Base-by-base conservation (phyloP, 37 sponge, comb jelly and placozoan species). In the Cliona cf. orientalis region DNA sequence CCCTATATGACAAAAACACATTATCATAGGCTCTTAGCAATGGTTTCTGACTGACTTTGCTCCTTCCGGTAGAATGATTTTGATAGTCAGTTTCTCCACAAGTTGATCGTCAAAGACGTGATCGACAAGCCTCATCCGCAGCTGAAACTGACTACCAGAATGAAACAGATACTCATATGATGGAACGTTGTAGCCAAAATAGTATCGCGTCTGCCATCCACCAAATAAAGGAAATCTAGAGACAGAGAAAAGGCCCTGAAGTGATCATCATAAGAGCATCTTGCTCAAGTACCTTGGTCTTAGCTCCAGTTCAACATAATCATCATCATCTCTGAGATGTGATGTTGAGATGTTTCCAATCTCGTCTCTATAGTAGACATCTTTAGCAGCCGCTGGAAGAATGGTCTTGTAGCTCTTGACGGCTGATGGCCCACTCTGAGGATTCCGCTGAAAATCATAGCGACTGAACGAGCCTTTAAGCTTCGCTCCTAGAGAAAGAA, bases 271-370 rank as follows among this genome's bases (percentile, higher is more conserved):
- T 11, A 9, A 25, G 17, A 44, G 46, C 28, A 33, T 6, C 23
- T 21, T 71, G 9, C 71, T 46, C 55, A 42, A 72, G 17, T 39
- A 75, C 82, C 84, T 80, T 3, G 93, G 96, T 44, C 94, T 67
- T 1, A 98, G 63, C 62, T 93, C 94, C 59, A 98, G 74, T 43
- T 93, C 94, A 7, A 91, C 91, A 19, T 87, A 87, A 23, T 98
- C 99, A 5, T 92, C 92, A 39, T 84, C 83, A 46, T 89, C 90
- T 56, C 88, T 68, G 49, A 93, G 69, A 76, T 98, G 82, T 19
- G 88, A 85, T 29, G 99, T 98, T 23, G 99, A 98, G 21, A 98
- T 98, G 86, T 98, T 98, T 0, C 99, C 99, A 59, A 98, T 98
- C 69, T 95, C 99, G 66, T 98, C 99, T 23, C 99, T 67, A 69